These are phyloP conservation scores for Siniperca knerii DNA, from an alignment of 2,113 vertebrate species.

Conservation along the genomic window DNA sequence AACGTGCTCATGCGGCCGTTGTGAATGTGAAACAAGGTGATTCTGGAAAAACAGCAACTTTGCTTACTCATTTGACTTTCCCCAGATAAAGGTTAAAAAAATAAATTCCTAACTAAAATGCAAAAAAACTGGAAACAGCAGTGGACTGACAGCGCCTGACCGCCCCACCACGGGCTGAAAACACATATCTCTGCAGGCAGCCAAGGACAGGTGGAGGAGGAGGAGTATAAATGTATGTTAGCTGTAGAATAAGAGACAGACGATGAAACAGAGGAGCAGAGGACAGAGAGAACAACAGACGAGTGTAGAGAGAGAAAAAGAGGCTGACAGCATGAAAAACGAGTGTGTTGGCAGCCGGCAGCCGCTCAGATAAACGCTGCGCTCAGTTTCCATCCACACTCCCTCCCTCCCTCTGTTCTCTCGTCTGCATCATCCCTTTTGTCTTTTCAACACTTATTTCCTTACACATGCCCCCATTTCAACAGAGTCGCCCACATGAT, in stretches of 20 bases:
- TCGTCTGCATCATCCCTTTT: slow-evolving; percentile 24
- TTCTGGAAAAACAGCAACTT: background rate
- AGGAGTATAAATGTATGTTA: slow-evolving; percentile 26
- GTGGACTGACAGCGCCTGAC: slow-evolving; percentile 4
- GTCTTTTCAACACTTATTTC: slow-evolving; percentile 8
- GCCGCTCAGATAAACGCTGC: slow-evolving; percentile 49
- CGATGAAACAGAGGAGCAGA: slow-evolving; percentile 36
- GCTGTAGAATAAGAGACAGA: slow-evolving; percentile 22
- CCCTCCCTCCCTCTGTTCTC: background rate
- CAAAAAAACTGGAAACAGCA: slow-evolving; percentile 7
- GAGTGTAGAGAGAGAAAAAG: slow-evolving; percentile 21
- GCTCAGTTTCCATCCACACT: slow-evolving; percentile 10
- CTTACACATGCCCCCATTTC: background rate
- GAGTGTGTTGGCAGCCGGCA: slow-evolving; percentile 47
- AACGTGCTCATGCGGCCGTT: too few species aligned
- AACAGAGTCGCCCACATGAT: background rate
- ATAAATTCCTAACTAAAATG: background rate
- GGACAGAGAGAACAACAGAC: slow-evolving; percentile 17
- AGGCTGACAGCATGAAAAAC: slow-evolving; percentile 67
- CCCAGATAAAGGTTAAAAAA: slow-evolving; percentile 14
- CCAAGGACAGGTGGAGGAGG: slow-evolving; percentile 50
- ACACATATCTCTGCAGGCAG: slow-evolving; percentile 35
- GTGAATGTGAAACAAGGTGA: background rate
- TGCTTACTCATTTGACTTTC: background rate
- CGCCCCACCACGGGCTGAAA: slow-evolving; percentile 8